Evolutionary conservation across 1,140 invertebrate genomes (phyloP).

Genomic region (Zaprionus ornatus): DNA sequence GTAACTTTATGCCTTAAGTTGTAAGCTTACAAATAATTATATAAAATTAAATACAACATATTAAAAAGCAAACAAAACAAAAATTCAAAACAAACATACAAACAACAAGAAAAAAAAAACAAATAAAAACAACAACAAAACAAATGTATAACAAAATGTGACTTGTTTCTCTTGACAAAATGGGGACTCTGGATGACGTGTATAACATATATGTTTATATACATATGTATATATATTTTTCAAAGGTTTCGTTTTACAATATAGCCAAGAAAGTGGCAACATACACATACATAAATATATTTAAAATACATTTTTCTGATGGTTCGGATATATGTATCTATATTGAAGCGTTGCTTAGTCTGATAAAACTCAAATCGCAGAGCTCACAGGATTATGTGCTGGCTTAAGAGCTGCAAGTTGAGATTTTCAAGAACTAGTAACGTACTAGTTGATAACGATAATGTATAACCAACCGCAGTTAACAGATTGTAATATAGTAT

Average conservation of each 20-base stretch:
- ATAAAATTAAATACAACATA: slow-evolving; percentile 80
- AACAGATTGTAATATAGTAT: background rate
- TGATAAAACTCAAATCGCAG: no score
- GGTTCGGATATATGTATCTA: no score
- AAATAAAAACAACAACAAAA: slow-evolving; percentile 69
- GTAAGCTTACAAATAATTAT: slow-evolving; percentile 80
- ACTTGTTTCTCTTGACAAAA: slow-evolving; percentile 2
- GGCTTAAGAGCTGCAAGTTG: background rate
- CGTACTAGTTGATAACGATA: background rate
- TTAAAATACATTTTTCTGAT: no score
- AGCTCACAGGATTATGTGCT: no score
- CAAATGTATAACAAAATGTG: slow-evolving; percentile 67
- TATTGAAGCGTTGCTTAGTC: no score
- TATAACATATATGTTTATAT: background rate
- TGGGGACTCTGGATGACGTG: background rate
- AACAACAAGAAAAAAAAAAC: slow-evolving; percentile 54
- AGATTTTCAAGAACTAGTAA: no score
- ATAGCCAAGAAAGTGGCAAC: no score
- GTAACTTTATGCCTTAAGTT: slow-evolving; percentile 83
- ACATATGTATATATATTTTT: background rate
- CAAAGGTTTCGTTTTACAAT: no score
- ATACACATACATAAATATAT: no score
- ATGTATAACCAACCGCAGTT: background rate
- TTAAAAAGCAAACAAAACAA: slow-evolving; percentile 75
- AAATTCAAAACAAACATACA: slow-evolving; percentile 60